Base-by-base conservation (phyloP, 1,140 invertebrate genomes). In the Muscidifurax raptorellus region DNA sequence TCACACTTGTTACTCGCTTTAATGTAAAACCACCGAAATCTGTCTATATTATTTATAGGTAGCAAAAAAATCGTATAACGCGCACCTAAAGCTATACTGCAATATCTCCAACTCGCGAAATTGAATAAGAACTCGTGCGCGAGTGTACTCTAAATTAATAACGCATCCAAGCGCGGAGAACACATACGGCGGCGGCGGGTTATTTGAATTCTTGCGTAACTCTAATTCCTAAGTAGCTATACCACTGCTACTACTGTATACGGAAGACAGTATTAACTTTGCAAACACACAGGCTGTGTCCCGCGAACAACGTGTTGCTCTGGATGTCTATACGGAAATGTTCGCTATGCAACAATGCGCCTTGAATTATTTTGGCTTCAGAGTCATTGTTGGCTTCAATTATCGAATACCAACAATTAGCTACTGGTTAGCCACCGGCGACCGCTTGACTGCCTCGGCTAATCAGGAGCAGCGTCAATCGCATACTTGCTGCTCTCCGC, bases 321-420 rank as follows among this genome's bases (percentile, higher is more conserved):
- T 27, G 52, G 32, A 13, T 36, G 64, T 75, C 82, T 83, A 76
- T 52, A 32, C 69, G 27, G 9, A 72, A 83, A 83, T 71, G 28
- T 77, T 59, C 74, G 59, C 27, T 40, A 47, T 52, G 36, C 66
- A 84, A 80, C 83, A 80, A 75, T 80, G 36, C 78, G 72, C 83
- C 78, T 84, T 75, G 71, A 84, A 80, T 80, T 75, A 80, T 80
- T 84, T 67, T 32, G 44, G n/a, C 28, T n/a, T 22, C 32, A 66
- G 75, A 80, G 78, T 84, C 75, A 52, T 80, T 52, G 69, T 32
- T 52, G 10, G 47, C 30, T 44, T 81, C 79, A 85, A 85, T 85
- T 85, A 85, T 76, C 78, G 84, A 80, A 85, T 85, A 32, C 27
- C 74, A 81, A 85, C 84, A 85, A 85, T 85, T 85, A 85, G 72